Evolutionary conservation across 2,113 vertebrate genomes (phyloP).

Genomic region (Bos indicus): DNA sequence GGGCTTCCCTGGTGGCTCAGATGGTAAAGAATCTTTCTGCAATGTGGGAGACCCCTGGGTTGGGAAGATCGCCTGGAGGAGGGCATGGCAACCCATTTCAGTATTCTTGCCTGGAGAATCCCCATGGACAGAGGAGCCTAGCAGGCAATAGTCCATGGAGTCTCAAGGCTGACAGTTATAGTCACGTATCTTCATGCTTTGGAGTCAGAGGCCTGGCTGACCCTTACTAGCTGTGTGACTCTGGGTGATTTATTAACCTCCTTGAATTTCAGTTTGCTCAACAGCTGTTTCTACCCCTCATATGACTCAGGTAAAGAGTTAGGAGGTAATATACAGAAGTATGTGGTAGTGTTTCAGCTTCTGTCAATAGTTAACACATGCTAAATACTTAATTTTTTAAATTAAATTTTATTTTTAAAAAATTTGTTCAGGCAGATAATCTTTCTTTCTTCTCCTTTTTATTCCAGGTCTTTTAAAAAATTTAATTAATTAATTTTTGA

Average conservation of each 20-base stretch:
- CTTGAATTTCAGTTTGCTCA: not conserved
- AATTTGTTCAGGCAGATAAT: not conserved
- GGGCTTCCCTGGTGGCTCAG: not conserved
- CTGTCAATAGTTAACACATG: not conserved
- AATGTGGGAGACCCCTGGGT: not conserved
- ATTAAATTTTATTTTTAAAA: not conserved
- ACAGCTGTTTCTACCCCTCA: not conserved
- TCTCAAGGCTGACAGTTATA: not conserved
- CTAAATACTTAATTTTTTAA: not conserved
- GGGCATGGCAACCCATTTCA: not conserved
- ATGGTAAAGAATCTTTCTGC: not conserved
- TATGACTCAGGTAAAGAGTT: not conserved
- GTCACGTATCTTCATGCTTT: not conserved
- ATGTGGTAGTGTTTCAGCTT: not conserved
- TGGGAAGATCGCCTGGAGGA: not conserved
- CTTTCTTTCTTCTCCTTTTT: not conserved
- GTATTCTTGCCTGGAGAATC: not conserved
- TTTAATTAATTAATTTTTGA: not conserved
- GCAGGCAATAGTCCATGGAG: fast-evolving
- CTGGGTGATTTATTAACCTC: not conserved
- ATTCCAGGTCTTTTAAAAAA: not conserved
- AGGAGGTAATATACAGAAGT: not conserved
- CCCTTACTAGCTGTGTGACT: not conserved
- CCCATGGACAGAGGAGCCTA: not conserved
- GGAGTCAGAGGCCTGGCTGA: not conserved